These are phyloP conservation scores for Pseudomyrmex pallidus DNA, from an alignment of 1,140 invertebrate species.

Conservation along the genomic window DNA sequence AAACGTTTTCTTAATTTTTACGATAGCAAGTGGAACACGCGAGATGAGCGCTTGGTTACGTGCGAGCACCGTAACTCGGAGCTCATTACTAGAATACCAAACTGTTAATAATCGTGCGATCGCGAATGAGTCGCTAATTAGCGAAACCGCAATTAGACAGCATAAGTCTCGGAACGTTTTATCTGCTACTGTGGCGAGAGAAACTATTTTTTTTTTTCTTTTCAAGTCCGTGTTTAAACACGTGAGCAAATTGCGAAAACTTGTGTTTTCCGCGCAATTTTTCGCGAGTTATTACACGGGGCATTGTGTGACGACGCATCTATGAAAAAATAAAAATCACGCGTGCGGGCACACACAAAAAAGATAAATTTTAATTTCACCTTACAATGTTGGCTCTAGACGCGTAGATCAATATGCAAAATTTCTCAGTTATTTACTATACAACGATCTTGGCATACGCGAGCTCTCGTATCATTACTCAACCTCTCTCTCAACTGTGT, in stretches of 20 bases:
- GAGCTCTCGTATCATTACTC: constrained; percentile 30
- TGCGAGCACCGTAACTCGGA: constrained; percentile 30
- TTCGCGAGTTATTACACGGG: background rate
- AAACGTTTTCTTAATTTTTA: constrained; percentile 41
- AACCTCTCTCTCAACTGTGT: background rate
- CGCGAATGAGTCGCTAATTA: constrained; percentile 61
- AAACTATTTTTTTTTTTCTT: constrained; percentile 8
- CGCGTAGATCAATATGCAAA: constrained; percentile 7
- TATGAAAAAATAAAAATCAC: background rate
- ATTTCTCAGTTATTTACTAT: constrained; percentile 38
- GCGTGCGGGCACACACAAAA: background rate
- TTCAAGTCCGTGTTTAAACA: constrained; percentile 6
- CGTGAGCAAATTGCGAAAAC: constrained; percentile 10
- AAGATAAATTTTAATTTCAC: constrained; percentile 4
- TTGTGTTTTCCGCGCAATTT: background rate
- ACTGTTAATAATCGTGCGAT: constrained; percentile 66
- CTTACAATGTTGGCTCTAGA: background rate
- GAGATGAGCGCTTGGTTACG: constrained; percentile 53
- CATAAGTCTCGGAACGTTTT: constrained; percentile 38
- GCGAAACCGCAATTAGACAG: constrained; percentile 60
- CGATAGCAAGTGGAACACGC: constrained; percentile 63
- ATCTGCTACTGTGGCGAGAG: no score
- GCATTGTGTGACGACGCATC: background rate
- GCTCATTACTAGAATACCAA: constrained; percentile 63
- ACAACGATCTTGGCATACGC: constrained; percentile 45